Percentiles rank a stretch among this genome's conserved stretches.
Conservation (phyloP, 2,113 vertebrate genomes). For the Nymphicus hollandicus region DNA sequence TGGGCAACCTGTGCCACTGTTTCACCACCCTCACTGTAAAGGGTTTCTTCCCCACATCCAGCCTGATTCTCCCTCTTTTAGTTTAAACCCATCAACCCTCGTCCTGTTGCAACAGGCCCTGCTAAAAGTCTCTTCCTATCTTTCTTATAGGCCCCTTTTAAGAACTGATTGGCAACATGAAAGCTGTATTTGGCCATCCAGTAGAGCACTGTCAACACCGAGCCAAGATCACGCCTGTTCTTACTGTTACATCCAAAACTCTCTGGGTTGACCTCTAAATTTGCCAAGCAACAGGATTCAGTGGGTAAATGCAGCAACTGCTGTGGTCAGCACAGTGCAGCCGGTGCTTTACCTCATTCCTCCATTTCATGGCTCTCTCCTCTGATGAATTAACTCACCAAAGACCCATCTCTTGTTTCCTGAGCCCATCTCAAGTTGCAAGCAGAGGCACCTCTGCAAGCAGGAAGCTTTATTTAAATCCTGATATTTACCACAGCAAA, state of each 20-base stretch:
- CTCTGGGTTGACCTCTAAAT: not conserved
- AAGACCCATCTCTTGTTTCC: constrained; percentile 10
- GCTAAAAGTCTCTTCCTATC: not conserved
- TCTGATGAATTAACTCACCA: not conserved
- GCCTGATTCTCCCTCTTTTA: not conserved
- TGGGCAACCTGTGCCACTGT: not conserved
- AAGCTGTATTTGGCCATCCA: not conserved
- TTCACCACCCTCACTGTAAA: not conserved
- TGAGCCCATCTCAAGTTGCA: not conserved
- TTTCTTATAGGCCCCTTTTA: not conserved
- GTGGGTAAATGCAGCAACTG: not conserved
- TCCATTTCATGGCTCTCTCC: constrained; percentile 19
- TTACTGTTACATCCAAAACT: not conserved
- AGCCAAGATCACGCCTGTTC: not conserved
- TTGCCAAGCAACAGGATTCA: not conserved
- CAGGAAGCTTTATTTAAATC: constrained; percentile 1
- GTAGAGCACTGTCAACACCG: not conserved
- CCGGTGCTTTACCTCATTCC: constrained; percentile 30
- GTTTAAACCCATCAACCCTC: not conserved
- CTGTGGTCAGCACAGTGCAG: not conserved
- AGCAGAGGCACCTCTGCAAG: not conserved
- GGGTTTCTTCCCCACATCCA: not conserved
- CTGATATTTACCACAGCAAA: constrained; percentile 5
- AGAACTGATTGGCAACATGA: not conserved
- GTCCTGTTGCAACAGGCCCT: not conserved